A percentile compares a stretch with the other conserved stretches of the same genome.
Conservation (phyloP, 2,113 vertebrate species). For the Genyomyrus donnyi region DNA sequence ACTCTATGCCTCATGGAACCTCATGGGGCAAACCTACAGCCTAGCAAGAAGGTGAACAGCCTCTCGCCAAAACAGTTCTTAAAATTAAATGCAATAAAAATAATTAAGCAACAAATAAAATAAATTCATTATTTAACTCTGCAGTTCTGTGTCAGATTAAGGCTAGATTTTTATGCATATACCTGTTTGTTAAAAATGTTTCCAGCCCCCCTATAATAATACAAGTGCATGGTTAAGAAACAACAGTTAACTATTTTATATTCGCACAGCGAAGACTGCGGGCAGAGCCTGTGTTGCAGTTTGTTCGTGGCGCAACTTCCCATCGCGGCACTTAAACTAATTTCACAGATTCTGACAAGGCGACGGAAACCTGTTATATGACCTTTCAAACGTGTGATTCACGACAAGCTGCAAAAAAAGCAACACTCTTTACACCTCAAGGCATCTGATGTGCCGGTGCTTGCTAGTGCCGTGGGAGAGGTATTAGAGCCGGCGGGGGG, state of each 20-base stretch:
- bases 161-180: neutral
- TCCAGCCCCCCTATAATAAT: neutral
- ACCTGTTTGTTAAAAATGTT: neutral
- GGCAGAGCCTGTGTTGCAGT: neutral
- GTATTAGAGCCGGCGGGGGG: conserved; percentile 29
- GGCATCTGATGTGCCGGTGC: conserved; percentile 9
- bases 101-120: neutral
- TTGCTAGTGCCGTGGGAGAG: conserved; percentile 18
- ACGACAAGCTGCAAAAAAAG: conserved; percentile 15
- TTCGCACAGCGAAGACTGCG: neutral
- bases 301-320: neutral
- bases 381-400: conserved; percentile 5
- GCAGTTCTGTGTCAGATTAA: neutral
- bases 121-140: neutral
- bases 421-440: conserved; percentile 5
- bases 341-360: conserved; percentile 6
- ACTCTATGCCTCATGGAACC: neutral
- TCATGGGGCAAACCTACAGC: neutral
- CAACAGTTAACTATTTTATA: neutral
- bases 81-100: neutral
- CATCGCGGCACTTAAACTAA: neutral
- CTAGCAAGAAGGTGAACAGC: neutral
- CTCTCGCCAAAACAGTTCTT: neutral
- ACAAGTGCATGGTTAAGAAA: neutral
- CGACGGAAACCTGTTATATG: conserved; percentile 9